Conservation (phyloP, 2,888 invertebrate species). For the Omphaloscelis lunosa region DNA sequence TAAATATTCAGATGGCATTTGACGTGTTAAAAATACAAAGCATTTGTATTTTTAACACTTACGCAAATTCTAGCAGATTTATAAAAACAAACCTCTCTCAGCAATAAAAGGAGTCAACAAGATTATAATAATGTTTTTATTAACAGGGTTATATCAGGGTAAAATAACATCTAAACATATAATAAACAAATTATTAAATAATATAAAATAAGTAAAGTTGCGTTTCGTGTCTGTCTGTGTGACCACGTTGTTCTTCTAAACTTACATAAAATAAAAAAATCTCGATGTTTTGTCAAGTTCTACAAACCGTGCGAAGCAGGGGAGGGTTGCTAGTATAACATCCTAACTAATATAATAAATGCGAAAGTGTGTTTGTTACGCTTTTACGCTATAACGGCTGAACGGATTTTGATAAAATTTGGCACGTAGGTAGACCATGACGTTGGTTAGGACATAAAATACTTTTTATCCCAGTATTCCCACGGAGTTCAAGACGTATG, state of each 20-base stretch:
- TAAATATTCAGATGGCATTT: slow-evolving; percentile 13
- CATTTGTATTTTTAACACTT: neutral
- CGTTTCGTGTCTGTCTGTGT: neutral
- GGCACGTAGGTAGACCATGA: too few species aligned
- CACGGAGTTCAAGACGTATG: too few species aligned
- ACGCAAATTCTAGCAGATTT: neutral
- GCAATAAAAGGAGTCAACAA: neutral
- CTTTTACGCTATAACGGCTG: too few species aligned
- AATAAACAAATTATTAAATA: too few species aligned
- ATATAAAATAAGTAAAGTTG: neutral
- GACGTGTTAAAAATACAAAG: neutral
- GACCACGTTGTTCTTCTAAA: neutral
- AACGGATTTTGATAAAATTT: too few species aligned
- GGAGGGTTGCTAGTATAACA: neutral
- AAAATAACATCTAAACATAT: neutral
- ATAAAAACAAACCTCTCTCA: neutral
- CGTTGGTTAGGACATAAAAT: too few species aligned
- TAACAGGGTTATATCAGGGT: too few species aligned
- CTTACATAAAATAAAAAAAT: neutral
- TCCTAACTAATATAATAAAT: too few species aligned
- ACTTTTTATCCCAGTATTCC: too few species aligned
- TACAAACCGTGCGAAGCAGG: neutral
- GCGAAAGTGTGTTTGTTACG: too few species aligned
- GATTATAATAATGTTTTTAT: neutral
- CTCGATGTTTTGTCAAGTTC: neutral